These are phyloP conservation scores for Drosophila bocki DNA, from an alignment of 1,140 invertebrate genomes.

Conservation along the genomic window DNA sequence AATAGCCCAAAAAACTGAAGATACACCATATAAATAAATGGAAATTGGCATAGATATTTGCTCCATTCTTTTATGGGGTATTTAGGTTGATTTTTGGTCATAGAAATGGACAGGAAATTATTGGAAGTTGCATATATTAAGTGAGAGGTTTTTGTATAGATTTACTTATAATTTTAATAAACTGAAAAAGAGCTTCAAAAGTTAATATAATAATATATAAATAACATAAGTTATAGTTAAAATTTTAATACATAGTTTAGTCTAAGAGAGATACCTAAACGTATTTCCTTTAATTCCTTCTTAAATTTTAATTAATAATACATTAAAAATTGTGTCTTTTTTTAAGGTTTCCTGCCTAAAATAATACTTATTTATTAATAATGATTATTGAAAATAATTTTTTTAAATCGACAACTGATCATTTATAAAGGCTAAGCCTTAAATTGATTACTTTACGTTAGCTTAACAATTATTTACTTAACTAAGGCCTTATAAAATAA, in stretches of 20 bases:
- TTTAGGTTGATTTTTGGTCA: not conserved
- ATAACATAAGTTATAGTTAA: too few relatives aligned
- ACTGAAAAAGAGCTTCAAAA: not conserved
- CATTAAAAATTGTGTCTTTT: not conserved
- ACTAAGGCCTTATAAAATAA: not conserved
- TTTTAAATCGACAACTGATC: too few relatives aligned
- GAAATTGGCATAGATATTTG: not conserved
- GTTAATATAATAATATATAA: not conserved
- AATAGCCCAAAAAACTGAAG: not conserved
- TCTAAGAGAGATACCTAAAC: not conserved
- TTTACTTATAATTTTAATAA: not conserved
- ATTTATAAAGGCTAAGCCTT: not conserved
- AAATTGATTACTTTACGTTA: too few relatives aligned
- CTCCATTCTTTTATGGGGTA: not conserved
- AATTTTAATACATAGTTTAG: not conserved
- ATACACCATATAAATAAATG: conserved; percentile 4
- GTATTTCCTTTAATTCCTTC: not conserved
- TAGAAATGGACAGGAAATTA: not conserved
- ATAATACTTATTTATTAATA: not conserved
- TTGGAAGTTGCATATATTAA: not conserved
- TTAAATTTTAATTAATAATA: not conserved
- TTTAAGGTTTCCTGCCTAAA: not conserved
- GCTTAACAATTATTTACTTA: not conserved
- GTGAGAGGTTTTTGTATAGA: not conserved
- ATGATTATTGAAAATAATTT: not conserved